Base-by-base conservation (phyloP, 64 coral and sea anemone species). In the Acropora yongei region DNA sequence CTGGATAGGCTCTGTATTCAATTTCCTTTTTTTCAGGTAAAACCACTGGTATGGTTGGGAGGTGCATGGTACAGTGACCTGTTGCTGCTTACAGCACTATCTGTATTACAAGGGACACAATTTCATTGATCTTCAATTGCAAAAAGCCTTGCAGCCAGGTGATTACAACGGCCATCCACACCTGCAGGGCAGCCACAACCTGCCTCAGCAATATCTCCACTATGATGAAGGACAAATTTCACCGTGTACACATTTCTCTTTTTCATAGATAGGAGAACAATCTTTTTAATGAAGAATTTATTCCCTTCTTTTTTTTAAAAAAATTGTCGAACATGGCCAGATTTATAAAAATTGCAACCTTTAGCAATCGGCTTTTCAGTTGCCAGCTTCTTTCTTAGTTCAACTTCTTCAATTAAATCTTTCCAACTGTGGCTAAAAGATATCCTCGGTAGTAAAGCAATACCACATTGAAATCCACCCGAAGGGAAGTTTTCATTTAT, bases 341-440 rank as follows among this genome's bases (percentile, higher is more conserved):
- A 78, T 89, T 89, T 89, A 69, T 78, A 89, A 63, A 89, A 89
- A 46, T 89, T 89, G 12, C 78, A 89, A 1, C 91, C 91, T 45
- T 93, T 93, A 1, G 86, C 82, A 87, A 93, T 93, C 3, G 90
- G 90, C 43, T 92, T 92, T 71, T 92, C 91, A 13, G 75, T 87
- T 43, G 72, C 5, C 16, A 93, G 18, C 49, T 87, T 83, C 48
- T 93, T 93, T 14, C 65, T 93, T 20, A 79, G 49, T 51, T 93
- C 91, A 1, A 93, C 83, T 46, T 93, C 82, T 65, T 93, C 91
- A 79, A 53, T 53, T 53, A 53, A 53, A 53, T 53, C 3, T 8
- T 53, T 53, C 50, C 50, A 53, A 53, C 3, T 53, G 50, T 53
- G 50, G 3, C 50, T 53, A 53, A 53, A 53, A 5, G 50, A 53